Evolutionary conservation across 2,797 vertebrate species (phyloP).

Genomic region (Avahi laniger): DNA sequence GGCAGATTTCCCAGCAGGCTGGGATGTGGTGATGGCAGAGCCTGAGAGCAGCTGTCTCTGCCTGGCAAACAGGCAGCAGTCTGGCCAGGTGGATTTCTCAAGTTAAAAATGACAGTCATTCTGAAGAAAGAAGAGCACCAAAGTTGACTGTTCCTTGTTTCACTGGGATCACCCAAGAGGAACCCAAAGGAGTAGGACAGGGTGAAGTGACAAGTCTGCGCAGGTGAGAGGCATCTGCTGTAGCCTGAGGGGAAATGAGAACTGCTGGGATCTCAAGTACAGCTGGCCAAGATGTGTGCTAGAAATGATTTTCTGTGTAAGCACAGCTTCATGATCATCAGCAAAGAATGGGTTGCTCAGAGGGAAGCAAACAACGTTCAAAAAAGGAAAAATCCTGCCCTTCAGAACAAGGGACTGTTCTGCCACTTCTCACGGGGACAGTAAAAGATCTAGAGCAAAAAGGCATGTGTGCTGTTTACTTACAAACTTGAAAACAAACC

Average conservation of each 20-base stretch:
- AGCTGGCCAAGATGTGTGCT: slow-evolving; percentile 83
- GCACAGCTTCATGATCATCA: slow-evolving; percentile 76
- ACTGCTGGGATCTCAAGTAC: slow-evolving; percentile 85
- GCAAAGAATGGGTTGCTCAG: slow-evolving; percentile 79
- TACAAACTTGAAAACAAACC: not conserved
- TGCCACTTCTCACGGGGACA: not conserved
- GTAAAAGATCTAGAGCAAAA: not conserved
- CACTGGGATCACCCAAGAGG: not conserved
- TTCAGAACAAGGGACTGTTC: slow-evolving; percentile 20
- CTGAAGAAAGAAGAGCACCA: not conserved
- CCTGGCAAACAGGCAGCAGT: not conserved
- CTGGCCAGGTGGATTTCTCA: not conserved
- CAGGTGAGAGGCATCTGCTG: slow-evolving; percentile 77
- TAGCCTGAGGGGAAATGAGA: slow-evolving; percentile 83
- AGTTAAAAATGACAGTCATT: slow-evolving; percentile 58
- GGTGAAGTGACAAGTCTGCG: slow-evolving; percentile 48
- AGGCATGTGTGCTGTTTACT: not conserved
- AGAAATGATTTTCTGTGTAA: slow-evolving; percentile 77
- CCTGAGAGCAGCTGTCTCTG: slow-evolving; percentile 41
- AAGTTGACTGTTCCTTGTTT: not conserved
- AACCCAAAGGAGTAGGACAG: slow-evolving; percentile 13
- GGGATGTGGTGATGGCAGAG: not conserved
- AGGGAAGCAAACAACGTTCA: slow-evolving; percentile 76
- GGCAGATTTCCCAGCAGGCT: not conserved
- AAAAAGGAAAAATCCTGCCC: slow-evolving; percentile 67